Evolutionary conservation across 2,797 vertebrate species (phyloP).

Genomic region (Natrix natrix): DNA sequence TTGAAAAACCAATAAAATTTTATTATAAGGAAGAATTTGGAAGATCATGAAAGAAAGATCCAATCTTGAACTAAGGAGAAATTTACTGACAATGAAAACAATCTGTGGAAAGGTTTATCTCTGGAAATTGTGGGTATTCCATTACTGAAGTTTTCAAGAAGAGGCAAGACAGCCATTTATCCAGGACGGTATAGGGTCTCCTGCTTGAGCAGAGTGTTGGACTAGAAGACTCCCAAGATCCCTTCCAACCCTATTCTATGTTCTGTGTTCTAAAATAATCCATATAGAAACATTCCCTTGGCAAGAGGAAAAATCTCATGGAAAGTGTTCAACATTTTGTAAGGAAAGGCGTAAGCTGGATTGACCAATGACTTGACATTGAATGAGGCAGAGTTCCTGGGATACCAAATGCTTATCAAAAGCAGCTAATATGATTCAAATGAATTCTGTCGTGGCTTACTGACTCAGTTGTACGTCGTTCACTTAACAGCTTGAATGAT

Average conservation of each 20-base stretch:
- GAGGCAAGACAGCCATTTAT: not conserved
- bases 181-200: not conserved
- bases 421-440: not conserved
- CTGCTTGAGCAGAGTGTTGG: not conserved
- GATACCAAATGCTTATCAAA: not conserved
- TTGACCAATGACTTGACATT: not conserved
- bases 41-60: not conserved
- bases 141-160: not conserved
- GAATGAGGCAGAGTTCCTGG: not conserved
- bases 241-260: not conserved
- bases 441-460: not conserved
- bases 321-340: not conserved
- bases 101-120: not conserved
- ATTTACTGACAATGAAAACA: not conserved
- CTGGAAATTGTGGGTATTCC: not conserved
- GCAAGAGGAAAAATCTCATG: not conserved
- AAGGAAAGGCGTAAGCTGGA: not conserved
- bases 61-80: not conserved
- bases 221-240: not conserved
- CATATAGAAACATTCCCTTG: not conserved
- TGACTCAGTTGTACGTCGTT: conserved; percentile 10
- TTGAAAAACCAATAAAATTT: too few relatives aligned
- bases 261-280: not conserved
- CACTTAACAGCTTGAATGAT: conserved; percentile 16
- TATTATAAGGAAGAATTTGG: too few relatives aligned